Evolutionary conservation across 2,888 invertebrate species (phyloP).

Genomic region (Artemia sinica): DNA sequence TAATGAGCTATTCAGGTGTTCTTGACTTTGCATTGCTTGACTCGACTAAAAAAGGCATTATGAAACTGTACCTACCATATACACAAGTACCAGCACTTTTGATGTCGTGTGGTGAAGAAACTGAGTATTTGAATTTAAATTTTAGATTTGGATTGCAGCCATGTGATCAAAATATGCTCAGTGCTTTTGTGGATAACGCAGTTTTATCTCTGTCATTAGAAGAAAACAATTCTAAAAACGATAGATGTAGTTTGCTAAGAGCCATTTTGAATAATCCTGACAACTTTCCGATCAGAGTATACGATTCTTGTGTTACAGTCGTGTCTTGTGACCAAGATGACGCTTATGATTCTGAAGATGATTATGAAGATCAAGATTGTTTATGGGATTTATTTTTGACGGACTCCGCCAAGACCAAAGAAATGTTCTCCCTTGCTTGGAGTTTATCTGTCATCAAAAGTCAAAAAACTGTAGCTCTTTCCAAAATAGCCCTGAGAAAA

Average conservation of each 20-base stretch:
- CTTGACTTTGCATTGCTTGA: slow-evolving; percentile 14
- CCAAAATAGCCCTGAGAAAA: too few relatives aligned
- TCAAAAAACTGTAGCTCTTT: too few relatives aligned
- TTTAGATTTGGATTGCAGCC: background rate
- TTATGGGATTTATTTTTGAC: too few relatives aligned
- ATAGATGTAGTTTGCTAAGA: background rate
- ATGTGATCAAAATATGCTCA: background rate
- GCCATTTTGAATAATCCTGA: background rate
- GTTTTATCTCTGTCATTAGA: background rate
- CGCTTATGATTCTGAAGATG: too few relatives aligned
- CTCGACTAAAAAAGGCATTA: background rate
- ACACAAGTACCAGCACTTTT: background rate
- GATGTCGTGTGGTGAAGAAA: too few relatives aligned
- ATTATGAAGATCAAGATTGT: too few relatives aligned
- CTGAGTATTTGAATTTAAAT: slow-evolving; percentile 11
- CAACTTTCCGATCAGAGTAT: slow-evolving; percentile 14
- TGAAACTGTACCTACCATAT: background rate
- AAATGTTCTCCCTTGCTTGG: too few relatives aligned
- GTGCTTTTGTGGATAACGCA: background rate
- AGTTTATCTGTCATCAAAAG: too few relatives aligned
- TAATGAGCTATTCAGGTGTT: background rate
- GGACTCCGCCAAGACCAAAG: too few relatives aligned
- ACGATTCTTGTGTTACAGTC: background rate
- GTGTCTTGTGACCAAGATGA: too few relatives aligned
- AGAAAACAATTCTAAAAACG: background rate